A percentile compares a stretch with the other conserved stretches of the same genome.
These are phyloP conservation scores for Okamejei kenojei DNA, from an alignment of 2,797 vertebrate species.

Conservation along the genomic window DNA sequence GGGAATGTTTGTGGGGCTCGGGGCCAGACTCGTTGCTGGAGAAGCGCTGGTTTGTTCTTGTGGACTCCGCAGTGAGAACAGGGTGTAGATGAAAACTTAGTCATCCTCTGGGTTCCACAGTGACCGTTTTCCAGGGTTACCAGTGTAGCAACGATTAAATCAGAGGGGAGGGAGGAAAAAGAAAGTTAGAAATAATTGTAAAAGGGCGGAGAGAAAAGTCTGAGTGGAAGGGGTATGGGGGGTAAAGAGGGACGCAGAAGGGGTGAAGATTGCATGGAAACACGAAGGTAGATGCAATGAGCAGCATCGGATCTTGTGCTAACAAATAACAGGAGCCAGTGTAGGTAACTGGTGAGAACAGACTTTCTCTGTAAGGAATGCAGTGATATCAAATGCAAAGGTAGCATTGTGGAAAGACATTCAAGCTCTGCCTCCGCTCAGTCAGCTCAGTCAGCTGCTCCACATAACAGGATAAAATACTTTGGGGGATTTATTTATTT, in stretches of 20 bases:
- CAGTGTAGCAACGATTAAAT: neutral
- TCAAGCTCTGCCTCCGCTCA: neutral
- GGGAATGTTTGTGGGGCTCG: neutral
- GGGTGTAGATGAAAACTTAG: neutral
- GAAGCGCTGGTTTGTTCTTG: too few relatives aligned
- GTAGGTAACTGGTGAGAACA: neutral
- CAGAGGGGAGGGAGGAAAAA: neutral
- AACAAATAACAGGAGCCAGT: neutral
- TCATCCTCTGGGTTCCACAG: neutral
- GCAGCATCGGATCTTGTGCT: too few relatives aligned
- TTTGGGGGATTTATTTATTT: too few relatives aligned
- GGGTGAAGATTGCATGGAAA: neutral
- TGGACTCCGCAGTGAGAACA: neutral
- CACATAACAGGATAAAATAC: conserved; percentile 43
- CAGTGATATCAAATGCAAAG: conserved; percentile 67
- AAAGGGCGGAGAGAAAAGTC: too few relatives aligned
- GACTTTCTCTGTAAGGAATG: conserved; percentile 52
- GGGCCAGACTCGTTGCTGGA: too few relatives aligned
- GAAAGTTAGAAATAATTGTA: neutral
- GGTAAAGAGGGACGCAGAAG: neutral
- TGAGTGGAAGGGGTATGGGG: too few relatives aligned
- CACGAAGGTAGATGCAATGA: neutral
- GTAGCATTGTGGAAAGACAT: conserved; percentile 53
- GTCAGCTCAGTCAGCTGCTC: conserved; percentile 43
- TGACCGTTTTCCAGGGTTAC: neutral